Conservation (phyloP, 2,113 vertebrate species). For the Strigops habroptila region DNA sequence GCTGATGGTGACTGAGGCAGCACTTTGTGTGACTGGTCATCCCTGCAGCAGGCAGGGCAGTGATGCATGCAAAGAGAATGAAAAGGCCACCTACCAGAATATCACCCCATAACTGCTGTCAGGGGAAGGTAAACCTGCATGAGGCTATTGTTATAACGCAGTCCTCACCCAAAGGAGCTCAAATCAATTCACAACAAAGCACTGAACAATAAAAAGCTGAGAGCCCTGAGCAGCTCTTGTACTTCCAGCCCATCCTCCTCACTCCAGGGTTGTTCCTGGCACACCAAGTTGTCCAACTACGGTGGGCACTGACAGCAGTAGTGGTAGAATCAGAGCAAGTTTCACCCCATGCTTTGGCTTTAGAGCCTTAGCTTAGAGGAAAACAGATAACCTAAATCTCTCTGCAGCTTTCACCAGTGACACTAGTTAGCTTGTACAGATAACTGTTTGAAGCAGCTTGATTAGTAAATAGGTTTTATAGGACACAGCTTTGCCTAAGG, state of each 20-base stretch:
- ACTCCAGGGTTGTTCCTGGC: neutral
- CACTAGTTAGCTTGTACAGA: neutral
- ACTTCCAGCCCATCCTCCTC: neutral
- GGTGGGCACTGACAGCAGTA: neutral
- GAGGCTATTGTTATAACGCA: neutral
- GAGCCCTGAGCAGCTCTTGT: neutral
- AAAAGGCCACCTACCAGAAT: neutral
- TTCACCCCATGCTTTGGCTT: neutral
- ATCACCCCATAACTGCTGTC: neutral
- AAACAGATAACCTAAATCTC: neutral
- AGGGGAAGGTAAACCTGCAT: neutral
- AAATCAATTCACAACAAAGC: neutral
- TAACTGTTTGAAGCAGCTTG: neutral
- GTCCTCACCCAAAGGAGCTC: neutral
- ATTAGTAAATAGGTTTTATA: neutral
- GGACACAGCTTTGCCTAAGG: constrained; percentile 3
- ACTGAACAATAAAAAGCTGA: neutral
- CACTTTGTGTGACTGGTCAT: neutral
- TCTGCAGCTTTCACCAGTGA: neutral
- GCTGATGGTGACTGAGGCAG: neutral
- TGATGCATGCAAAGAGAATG: neutral
- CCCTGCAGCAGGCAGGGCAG: neutral
- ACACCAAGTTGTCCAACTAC: too few species aligned
- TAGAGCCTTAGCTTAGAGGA: neutral
- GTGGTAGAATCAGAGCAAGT: neutral